Evolutionary conservation across 2,113 vertebrate species (phyloP), one percentile per base, ranked within the genome.

Genomic region (Empidonax alnorum): DNA sequence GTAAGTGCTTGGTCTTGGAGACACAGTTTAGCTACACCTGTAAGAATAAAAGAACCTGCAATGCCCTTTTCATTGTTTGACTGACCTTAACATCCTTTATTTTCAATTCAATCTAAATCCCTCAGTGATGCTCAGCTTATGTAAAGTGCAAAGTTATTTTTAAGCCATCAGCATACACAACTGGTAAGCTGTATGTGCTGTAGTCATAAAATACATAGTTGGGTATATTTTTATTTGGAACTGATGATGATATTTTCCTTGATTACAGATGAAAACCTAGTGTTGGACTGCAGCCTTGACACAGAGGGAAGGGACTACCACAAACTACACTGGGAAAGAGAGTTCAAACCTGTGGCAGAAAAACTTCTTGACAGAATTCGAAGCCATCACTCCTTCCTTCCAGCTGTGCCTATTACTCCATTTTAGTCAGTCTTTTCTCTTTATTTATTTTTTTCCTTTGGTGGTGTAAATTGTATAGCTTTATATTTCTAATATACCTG

Each of bases 261-360:
- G 65, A 28, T 88, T 97, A 37, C 95, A 99, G 99, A 99, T 94
- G 97, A 98, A 96, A 98, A 99, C 9, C 79, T 98, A 44, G 98
- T 86, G 13, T 78, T 98, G 95, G 97, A 97, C 79, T 97, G 97
- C 97, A 97, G 87, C 73, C 95, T 97, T 27, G 93, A 98, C 63
- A 91, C 96, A 75, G 98, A 98, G 16, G 83, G 97, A 80, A 98
- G 94, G 96, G 97, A 98, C 75, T 97, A 97, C 74, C 98, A 98
- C 94, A 98, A 62, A 93, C 94, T 98, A 6, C 98, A 98, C 59
- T 99, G 99, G 99, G 99, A 99, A 97, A 95, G 93, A 31, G 98
- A 99, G 84, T 99, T 99, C 96, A 97, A 98, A 56, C 99, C 99
- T 9, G 99, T 99, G 84, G 99, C 99, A 65, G 96, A 98, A 92